phyloP scores from a whole-genome alignment of 2,888 invertebrate genomes.

The Caenorhabditis sulstoni region DNA sequence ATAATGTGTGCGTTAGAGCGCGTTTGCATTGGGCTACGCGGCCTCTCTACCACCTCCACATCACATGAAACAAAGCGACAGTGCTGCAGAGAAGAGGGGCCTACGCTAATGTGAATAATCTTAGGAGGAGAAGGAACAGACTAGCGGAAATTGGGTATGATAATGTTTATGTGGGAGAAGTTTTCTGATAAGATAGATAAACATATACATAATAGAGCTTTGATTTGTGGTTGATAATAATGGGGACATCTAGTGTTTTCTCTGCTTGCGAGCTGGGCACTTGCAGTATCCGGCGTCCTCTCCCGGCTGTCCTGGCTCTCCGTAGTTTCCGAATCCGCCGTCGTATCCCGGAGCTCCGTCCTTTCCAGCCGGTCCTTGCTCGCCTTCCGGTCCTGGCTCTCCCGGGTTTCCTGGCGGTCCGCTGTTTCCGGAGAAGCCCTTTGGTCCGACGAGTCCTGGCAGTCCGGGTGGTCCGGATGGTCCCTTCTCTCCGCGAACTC shows the following conservation, averaged over 20 bases:
- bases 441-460: constrained; percentile 83
- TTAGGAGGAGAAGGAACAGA: background rate
- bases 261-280: constrained; percentile 62
- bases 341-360: constrained; percentile 80
- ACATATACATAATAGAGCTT: background rate
- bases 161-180: too few species aligned
- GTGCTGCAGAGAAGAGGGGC: too few species aligned
- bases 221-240: background rate
- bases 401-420: constrained; percentile 85
- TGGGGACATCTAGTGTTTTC: constrained; percentile 46
- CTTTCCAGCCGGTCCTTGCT: constrained; percentile 84
- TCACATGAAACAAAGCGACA: too few species aligned
- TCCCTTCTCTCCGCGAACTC: constrained; percentile 82
- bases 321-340: constrained; percentile 79
- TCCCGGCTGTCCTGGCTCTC: constrained; percentile 81
- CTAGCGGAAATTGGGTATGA: too few species aligned
- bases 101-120: background rate
- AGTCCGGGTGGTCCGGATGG: constrained; percentile 81
- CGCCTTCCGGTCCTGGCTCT: constrained; percentile 83
- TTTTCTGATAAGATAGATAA: background rate
- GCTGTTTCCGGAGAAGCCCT: constrained; percentile 64
- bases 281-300: constrained; percentile 71
- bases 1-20: constrained; percentile 14
- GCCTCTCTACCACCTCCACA: background rate
- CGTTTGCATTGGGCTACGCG: constrained; percentile 30